A percentile compares a stretch with the other conserved stretches of the same genome.
Conservation (phyloP, 1,140 invertebrate species). For the Temnothorax longispinosus region DNA sequence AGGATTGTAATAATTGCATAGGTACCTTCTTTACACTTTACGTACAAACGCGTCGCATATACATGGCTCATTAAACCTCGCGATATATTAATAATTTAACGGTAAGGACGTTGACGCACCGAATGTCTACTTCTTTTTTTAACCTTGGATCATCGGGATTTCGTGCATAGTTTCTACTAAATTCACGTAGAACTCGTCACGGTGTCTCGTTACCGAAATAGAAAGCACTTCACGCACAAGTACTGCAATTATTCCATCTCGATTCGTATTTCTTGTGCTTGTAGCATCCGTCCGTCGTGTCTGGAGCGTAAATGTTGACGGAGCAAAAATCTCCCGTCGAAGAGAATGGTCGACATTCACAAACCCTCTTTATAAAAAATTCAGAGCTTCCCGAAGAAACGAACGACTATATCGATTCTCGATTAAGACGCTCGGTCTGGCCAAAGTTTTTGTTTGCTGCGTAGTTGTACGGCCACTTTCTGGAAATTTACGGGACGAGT, state of each 20-base stretch:
- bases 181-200: background rate
- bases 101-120: background rate
- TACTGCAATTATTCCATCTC: constrained; percentile 10
- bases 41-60: background rate
- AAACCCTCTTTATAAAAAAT: constrained; percentile 26
- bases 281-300: background rate
- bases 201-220: constrained; percentile 8
- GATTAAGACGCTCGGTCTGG: constrained; percentile 20
- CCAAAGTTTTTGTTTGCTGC: constrained; percentile 12
- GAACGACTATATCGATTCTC: constrained; percentile 29
- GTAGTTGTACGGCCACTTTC: background rate
- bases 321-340: constrained; percentile 8
- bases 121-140: background rate
- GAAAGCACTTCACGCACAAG: constrained; percentile 12
- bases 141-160: background rate
- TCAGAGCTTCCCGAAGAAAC: constrained; percentile 4
- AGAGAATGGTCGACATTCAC: constrained; percentile 21
- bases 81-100: constrained; percentile 13
- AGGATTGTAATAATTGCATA: background rate
- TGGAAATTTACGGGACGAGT: constrained; percentile 1
- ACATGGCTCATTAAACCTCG: constrained; percentile 5
- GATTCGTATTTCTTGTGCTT: constrained; percentile 8
- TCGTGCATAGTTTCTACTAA: background rate
- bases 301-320: background rate
- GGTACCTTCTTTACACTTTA: background rate